A percentile compares a stretch with the other conserved stretches of the same genome.
Conservation (phyloP, 1,140 invertebrate species). For the Drosophila leontia region DNA sequence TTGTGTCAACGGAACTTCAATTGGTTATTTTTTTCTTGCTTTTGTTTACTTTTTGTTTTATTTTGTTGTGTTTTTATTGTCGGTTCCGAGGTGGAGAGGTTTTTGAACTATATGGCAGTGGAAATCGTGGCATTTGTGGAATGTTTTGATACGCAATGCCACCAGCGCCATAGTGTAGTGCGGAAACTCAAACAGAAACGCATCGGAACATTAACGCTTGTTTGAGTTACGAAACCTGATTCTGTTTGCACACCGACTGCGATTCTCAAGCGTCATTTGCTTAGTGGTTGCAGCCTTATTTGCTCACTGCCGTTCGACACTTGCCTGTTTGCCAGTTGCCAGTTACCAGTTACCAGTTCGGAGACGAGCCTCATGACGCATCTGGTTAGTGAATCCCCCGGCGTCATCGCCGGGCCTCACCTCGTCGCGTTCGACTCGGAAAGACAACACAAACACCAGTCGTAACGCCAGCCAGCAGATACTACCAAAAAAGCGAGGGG, state of each 20-base stretch:
- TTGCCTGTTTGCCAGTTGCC: conserved; percentile 14
- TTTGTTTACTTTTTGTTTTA: conserved; percentile 29
- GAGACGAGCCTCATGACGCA: conserved; percentile 56
- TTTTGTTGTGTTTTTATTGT: conserved; percentile 5
- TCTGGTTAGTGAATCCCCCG: conserved; percentile 60
- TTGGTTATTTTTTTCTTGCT: conserved; percentile 47
- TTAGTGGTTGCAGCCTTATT: conserved; percentile 54
- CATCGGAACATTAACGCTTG: conserved; percentile 58
- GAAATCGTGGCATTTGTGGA: conserved; percentile 42
- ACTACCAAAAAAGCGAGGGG: conserved; percentile 31
- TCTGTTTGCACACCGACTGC: conserved; percentile 30
- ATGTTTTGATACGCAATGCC: conserved; percentile 54
- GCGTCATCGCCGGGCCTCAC: conserved; percentile 59
- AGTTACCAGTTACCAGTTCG: conserved; percentile 26
- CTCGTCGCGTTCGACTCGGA: conserved; percentile 39
- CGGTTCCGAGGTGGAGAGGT: conserved; percentile 53
- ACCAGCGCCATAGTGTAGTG: conserved; percentile 38
- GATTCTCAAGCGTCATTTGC: conserved; percentile 19
- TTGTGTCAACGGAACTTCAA: conserved; percentile 77
- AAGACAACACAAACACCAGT: conserved; percentile 34
- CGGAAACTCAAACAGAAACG: conserved; percentile 60
- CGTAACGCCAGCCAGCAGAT: conserved; percentile 11
- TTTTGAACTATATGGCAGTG: conserved; percentile 64
- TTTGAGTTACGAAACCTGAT: conserved; percentile 64
- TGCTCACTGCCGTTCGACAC: conserved; percentile 42